Percentiles rank a stretch among this genome's conserved stretches.
These are phyloP conservation scores for Zaprionus africanus DNA, from an alignment of 1,140 invertebrate genomes.

Conservation along the genomic window DNA sequence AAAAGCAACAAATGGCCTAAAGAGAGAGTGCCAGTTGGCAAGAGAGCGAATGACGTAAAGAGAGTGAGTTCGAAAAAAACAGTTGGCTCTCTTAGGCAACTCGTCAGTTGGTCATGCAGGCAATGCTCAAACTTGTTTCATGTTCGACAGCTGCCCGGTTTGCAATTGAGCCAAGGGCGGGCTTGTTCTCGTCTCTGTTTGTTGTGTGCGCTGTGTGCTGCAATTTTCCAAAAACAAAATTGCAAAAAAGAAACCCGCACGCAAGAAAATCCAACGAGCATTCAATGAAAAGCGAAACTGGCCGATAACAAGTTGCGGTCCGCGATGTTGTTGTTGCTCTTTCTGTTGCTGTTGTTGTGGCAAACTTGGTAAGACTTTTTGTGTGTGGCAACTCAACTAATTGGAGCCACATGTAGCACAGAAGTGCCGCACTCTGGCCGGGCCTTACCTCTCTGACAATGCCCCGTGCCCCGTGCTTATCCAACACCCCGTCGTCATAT, in stretches of 20 bases:
- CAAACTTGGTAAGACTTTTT: slow-evolving; percentile 17
- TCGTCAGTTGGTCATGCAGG: slow-evolving; percentile 29
- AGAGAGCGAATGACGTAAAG: slow-evolving; percentile 10
- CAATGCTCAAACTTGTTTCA: slow-evolving; percentile 64
- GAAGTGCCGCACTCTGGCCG: slow-evolving; percentile 19
- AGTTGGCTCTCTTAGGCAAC: slow-evolving; percentile 29
- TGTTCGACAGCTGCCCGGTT: slow-evolving; percentile 53
- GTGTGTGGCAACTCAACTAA: slow-evolving; percentile 49
- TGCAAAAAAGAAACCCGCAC: slow-evolving; percentile 21
- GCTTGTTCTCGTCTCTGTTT: slow-evolving; percentile 55
- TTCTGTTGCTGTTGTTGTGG: slow-evolving; percentile 11
- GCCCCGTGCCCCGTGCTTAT: not conserved
- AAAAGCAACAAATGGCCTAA: slow-evolving; percentile 67
- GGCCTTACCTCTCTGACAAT: not conserved
- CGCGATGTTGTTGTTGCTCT: slow-evolving; percentile 3
- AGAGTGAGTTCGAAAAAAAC: slow-evolving; percentile 14
- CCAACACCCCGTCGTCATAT: not conserved
- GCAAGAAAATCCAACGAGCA: slow-evolving; percentile 42
- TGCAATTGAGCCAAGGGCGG: slow-evolving; percentile 77
- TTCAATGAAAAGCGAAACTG: slow-evolving; percentile 73
- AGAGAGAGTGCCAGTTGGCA: not conserved
- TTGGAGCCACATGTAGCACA: slow-evolving; percentile 53
- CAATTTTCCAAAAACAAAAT: slow-evolving; percentile 48
- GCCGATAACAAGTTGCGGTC: slow-evolving; percentile 55
- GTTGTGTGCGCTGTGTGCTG: slow-evolving; percentile 23